A percentile compares a stretch with the other conserved stretches of the same genome.
Conservation (phyloP, 2,888 invertebrate genomes). For the Drosophila leonis region DNA sequence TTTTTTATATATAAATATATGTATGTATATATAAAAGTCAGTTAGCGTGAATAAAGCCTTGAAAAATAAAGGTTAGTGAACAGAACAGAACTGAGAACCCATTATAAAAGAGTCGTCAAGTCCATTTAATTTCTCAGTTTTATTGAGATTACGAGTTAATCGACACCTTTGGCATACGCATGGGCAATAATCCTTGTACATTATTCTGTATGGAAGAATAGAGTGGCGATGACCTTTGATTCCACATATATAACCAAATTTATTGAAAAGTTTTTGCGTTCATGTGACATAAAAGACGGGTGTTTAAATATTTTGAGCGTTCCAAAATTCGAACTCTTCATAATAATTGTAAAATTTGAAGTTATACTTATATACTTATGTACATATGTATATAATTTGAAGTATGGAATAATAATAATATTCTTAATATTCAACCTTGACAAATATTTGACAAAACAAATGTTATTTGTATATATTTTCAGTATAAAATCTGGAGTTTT, state of each 20-base stretch:
- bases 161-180: constrained; percentile 14
- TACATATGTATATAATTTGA: neutral
- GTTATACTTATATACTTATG: no score
- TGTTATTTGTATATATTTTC: neutral
- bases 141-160: constrained; percentile 8
- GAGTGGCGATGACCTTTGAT: constrained; percentile 5
- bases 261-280: neutral
- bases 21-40: neutral
- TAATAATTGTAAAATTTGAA: neutral
- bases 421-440: neutral
- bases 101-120: constrained; percentile 13
- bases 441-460: neutral
- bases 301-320: no score
- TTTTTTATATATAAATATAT: neutral
- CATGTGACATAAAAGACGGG: neutral
- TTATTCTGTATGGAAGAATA: neutral
- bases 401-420: neutral
- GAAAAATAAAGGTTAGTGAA: neutral
- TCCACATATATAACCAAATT: neutral
- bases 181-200: constrained; percentile 8
- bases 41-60: neutral
- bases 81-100: neutral
- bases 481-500: neutral
- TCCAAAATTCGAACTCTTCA: neutral
- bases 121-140: constrained; percentile 2